Evolutionary conservation across 2,113 vertebrate genomes (phyloP), one percentile per base, ranked within the genome.

Genomic region (Noturus placidus): DNA sequence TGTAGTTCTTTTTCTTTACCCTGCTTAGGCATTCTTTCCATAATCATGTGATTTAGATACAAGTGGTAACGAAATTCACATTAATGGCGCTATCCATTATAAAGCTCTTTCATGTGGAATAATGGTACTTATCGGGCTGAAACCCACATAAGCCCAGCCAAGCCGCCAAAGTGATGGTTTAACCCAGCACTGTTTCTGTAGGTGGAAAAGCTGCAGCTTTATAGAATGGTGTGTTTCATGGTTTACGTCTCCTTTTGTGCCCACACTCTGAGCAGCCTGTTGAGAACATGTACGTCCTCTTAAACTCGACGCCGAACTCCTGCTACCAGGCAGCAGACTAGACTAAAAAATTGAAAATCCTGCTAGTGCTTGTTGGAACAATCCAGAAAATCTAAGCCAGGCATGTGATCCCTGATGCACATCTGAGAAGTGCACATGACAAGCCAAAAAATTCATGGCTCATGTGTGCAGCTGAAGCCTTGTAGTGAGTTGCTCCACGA

Each of bases 221-320:
- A 85, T 82, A 89, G 59, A 65, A 86, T 79, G 85, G 83, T 78
- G 90, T 90, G 91, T 89, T 86, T 35, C 83, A 89, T 33, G 33
- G 35, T 90, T 90, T 82, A 76, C 61, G 10, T 90, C 42, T 85
- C 82, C 54, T 91, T 79, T 83, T 27, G 52, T 90, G 82, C 76
- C 35, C 84, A 30, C n/a, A n/a, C 50, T 65, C 86, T 77, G 74
- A 79, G 70, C 85, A 88, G 84, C 46, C 72, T 91, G 90, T 88
- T 90, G 78, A 91, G 78, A 82, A 85, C 90, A 76, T 81, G 67
- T 87, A 88, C 89, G 76, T 89, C 85, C 86, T 86, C 89, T 89
- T 85, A 87, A 85, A 90, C 83, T 79, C 86, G 76, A 91, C 90
- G 89, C 90, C 80, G 89, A 85, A 83, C 90, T 89, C 67, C 88